Evolutionary conservation across 2,888 invertebrate genomes (phyloP), one percentile per base, ranked within the genome.

Genomic region (Morpho achilles): DNA sequence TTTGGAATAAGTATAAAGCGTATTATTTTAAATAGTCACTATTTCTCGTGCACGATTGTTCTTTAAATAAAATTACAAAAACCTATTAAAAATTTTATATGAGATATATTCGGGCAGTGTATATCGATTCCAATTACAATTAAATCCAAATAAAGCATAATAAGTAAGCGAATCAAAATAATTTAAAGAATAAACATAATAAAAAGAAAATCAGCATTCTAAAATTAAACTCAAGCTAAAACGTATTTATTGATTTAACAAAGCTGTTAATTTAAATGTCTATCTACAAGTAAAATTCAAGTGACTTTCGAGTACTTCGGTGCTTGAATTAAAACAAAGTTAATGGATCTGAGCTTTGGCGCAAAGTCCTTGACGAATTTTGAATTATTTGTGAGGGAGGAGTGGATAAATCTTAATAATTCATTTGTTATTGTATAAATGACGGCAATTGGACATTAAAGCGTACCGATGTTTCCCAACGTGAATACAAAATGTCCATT

Each of bases 401-500:
- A 72, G 67, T 73, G 68, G 71, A 70, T 75, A 72, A 71, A 76
- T 77, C 73, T 76, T 69, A 82, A 84, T 81, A 77, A 81, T 81
- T 80, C 71, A 81, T 73, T 76, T 73, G 76, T 77, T 77, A 75
- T 73, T 79, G 79, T 75, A 80, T 80, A 85, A 86, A 84, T 86
- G 80, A 79, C 70, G 70, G 62, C 71, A 68, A 70, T 69, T 69
- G 77, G 77, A 80, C 82, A 80, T 86, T 79, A 79, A 80, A 84
- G 77, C 77, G 76, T 77, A 79, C 81, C 75, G 76, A 75, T 75
- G 78, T 77, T 75, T 74, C 79, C 76, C 70, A 73, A 74, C 71
- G 75, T 80, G 82, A 84, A 81, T 84, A 85, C 84, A 77, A 87
- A 81, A 88, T 82, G 86, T 77, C 80, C 81, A 77, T 82, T 87